Conservation (phyloP, 1,140 invertebrate species). For the Megalonaias nervosa region DNA sequence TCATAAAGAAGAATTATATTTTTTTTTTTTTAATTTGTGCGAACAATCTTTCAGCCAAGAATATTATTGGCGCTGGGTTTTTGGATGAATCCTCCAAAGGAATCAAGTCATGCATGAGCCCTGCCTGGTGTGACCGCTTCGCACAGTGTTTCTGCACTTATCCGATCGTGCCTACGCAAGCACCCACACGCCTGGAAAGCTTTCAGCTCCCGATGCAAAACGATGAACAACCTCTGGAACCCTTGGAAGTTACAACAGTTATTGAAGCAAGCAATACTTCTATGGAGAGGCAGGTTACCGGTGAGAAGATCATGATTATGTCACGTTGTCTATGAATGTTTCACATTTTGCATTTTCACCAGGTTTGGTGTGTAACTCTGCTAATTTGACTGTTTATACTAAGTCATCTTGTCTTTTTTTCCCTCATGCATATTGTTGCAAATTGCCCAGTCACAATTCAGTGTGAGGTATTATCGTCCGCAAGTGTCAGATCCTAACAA, state of each 20-base stretch:
- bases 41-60: too few relatives aligned
- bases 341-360: too few relatives aligned
- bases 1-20: too few relatives aligned
- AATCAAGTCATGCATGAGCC: constrained; percentile 48
- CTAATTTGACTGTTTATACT: too few relatives aligned
- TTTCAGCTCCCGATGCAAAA: constrained; percentile 8
- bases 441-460: too few relatives aligned
- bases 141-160: constrained; percentile 25
- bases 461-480: too few relatives aligned
- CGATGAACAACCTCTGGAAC: not conserved
- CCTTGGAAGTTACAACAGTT: constrained; percentile 30
- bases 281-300: constrained; percentile 1
- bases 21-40: too few relatives aligned
- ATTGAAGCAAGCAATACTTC: constrained; percentile 36
- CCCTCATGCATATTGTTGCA: too few relatives aligned
- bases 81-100: constrained; percentile 32
- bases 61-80: too few relatives aligned
- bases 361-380: too few relatives aligned
- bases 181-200: constrained; percentile 28
- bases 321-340: not conserved
- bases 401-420: too few relatives aligned
- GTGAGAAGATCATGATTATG: not conserved
- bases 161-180: not conserved
- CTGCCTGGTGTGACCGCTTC: constrained; percentile 59
- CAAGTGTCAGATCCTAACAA: not conserved